Evolutionary conservation across 2,888 invertebrate species (phyloP), one percentile per base, ranked within the genome.

Genomic region (Phrixothrix hirtus): DNA sequence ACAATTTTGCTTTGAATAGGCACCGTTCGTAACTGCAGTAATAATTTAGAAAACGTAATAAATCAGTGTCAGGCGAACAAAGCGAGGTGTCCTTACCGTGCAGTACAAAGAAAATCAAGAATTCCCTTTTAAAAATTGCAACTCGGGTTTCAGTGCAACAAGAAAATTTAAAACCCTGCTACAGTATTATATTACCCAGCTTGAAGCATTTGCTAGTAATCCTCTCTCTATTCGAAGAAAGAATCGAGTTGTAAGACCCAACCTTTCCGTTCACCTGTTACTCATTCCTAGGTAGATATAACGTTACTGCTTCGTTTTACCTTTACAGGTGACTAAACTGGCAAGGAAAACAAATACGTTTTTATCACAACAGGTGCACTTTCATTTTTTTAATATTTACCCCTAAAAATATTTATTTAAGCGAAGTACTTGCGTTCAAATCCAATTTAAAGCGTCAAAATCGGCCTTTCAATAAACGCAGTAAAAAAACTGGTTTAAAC

Each of bases 321-420:
- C 41, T 52, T 52, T 52, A 52, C 52, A 52, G 52, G 52, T 52
- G 52, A 52, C 52, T 47, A 47, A 46, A 46, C 52, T 42, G 37
- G 26, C 27, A 12, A 52, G 36, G 42, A 42, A 52, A 52, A 52
- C 36, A 38, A 38, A 46, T 46, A 46, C 25, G 17, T 36, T 11
- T 16, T 25, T 36, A 16, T 38, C 21, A 27, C 26, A 14, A 14
- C 25, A 14, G 11, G 14, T 38, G 14, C 17, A 14, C 15, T 12
- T 10, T 10, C 34, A 13, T 34, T 4, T 5, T n/a, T n/a, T n/a
- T n/a, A n/a, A 9, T 32, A 5, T 14, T 32, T 34, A 9, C 10
- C 12, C 21, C 9, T 21, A 15, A 15, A 37, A 37, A 21, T 21
- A 5, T 7, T 3, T 5, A 21, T 21, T 21, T 7, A 7, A 21